Evolutionary conservation across 2,797 vertebrate genomes (phyloP), one percentile per base, ranked within the genome.

Genomic region (Sebastes umbrosus): DNA sequence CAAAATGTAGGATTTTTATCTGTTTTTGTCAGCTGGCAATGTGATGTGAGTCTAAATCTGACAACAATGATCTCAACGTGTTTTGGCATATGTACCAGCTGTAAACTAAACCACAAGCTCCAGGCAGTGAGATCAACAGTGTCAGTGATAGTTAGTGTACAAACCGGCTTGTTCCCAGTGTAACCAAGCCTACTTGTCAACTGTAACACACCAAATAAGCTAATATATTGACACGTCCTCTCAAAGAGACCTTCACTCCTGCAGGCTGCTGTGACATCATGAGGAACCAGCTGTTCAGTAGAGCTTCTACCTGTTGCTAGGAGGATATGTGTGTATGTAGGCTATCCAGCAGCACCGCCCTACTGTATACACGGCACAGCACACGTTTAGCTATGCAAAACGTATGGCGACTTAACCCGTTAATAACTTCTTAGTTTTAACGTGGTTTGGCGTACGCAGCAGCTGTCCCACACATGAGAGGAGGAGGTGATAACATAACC

Each of bases 301-400:
- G 8, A 77, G n/a, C 43, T 81, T 50, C 16, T 39, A 94, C 93
- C 91, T 94, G 93, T 94, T 94, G 93, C 92, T 79, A 67, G 59
- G 66, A 60, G 64, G 32, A 31, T 4, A 25, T 84, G 69, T 80
- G 32, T 27, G 22, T 3, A 32, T 34, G 9, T 18, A 62, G 9
- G 9, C 25, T 4, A 20, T 18, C 4, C 27, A 46, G 29, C 69
- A 82, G 79, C 55, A 82, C 71, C 90, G 73, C 88, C 90, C 89
- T 72, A 16, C 39, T 43, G 39, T 43, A 29, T 43, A 29, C 79
- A 58, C 5, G 46, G 22, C 77, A 63, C 3, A 11, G n/a, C 69
- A 6, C 60, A 10, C 20, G n/a, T 29, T 29, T 27, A 76, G 75
- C 85, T 39, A 8, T 27, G 58, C 63, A 16, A 58, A 58, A 75